Conservation (phyloP, 2,797 vertebrate species). For the Rhynchonycteris naso region DNA sequence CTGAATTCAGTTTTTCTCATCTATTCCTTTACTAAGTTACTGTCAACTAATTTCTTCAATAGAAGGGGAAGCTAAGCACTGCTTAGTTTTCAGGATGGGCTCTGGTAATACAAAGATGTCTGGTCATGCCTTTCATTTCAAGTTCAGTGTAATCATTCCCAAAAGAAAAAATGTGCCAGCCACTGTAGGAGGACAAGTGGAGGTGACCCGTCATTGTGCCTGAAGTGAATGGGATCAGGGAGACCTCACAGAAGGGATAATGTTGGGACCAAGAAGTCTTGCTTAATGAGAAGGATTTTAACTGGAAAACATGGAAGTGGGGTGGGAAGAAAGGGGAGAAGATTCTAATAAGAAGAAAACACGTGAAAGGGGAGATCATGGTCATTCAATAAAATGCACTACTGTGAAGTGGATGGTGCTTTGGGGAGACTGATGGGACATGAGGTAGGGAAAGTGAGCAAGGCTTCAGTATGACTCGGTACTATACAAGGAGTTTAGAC, state of each 20-base stretch:
- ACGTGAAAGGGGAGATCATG: not conserved
- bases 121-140: not conserved
- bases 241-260: not conserved
- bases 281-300: not conserved
- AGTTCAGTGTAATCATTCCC: not conserved
- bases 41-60: not conserved
- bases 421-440: no score
- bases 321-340: not conserved
- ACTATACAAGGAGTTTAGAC: not conserved
- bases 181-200: not conserved
- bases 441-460: not conserved
- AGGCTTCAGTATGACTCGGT: not conserved
- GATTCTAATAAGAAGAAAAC: not conserved
- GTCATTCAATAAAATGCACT: not conserved
- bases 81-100: not conserved
- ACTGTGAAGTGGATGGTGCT: fast-evolving
- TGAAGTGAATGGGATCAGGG: not conserved
- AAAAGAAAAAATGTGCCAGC: not conserved
- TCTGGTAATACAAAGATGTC: not conserved
- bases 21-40: not conserved
- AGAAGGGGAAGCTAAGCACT: not conserved
- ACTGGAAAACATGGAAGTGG: not conserved
- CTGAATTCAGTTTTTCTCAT: not conserved
- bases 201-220: not conserved
- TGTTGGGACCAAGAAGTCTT: not conserved